Conservation (phyloP, 2,888 invertebrate genomes). For the Endomychus coccineus region DNA sequence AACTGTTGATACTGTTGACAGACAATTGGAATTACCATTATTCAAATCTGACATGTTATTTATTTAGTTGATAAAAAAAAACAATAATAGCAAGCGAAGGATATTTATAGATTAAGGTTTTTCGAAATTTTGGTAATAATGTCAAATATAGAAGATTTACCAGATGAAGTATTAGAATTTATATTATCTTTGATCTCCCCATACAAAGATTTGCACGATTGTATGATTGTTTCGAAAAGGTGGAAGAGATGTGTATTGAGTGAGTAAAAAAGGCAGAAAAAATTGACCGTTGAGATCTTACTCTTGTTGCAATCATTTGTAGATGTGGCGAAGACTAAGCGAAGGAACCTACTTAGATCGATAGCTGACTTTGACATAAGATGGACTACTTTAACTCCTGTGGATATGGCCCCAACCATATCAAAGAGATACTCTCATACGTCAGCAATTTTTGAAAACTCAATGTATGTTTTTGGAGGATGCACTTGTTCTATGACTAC, state of each 20-base stretch:
- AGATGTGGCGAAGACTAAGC: conserved; percentile 74
- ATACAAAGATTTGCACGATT: conserved; percentile 81
- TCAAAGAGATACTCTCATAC: conserved; percentile 90
- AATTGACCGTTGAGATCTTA: no score
- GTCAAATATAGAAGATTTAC: conserved; percentile 60
- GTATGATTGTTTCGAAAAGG: conserved; percentile 76
- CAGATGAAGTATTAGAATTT: conserved; percentile 90
- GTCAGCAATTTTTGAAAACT: conserved; percentile 73
- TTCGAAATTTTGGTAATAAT: no score
- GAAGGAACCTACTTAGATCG: conserved; percentile 68
- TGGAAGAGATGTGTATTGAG: conserved; percentile 82
- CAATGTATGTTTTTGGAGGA: conserved; percentile 94
- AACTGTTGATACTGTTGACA: no score
- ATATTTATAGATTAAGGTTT: no score
- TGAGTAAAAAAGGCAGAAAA: conserved; percentile 47
- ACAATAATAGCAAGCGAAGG: no score
- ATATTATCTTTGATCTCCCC: conserved; percentile 84
- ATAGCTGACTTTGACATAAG: conserved; percentile 67
- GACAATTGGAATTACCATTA: no score
- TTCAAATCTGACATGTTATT: no score
- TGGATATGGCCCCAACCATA: conserved; percentile 64
- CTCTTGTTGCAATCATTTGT: no score
- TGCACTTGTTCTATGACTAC: conserved; percentile 91
- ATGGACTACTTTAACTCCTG: conserved; percentile 60
- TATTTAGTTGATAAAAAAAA: no score